Base-by-base conservation (phyloP, 2,113 vertebrate genomes). In the Herpetotheres cachinnans region DNA sequence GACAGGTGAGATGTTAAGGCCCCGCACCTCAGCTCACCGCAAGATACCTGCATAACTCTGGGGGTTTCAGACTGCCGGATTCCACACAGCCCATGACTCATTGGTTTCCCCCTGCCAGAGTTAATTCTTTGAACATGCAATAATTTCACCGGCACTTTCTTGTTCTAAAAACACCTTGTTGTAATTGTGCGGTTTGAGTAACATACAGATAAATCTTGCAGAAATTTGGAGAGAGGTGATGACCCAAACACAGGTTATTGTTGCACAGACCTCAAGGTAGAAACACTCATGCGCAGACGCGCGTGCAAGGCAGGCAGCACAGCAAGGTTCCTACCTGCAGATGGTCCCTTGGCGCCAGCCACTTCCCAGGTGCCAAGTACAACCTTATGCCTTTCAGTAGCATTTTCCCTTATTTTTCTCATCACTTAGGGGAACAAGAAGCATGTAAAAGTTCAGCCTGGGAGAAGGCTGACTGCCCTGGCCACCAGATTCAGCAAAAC, bases 281-380 rank as follows among this genome's bases (percentile, higher is more conserved):
- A 80, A 74, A 49, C 22, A 15, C 3, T 6, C 0, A 0, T 42
- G 27, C 1, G 1, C 11, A 59, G n/a, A 62, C 16, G 38, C 4
- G 0, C 1, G 0, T 29, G 9, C 46, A 50, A 67, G 22, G 34
- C 27, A 79, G 40, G 30, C 5, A 72, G 70, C 58, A 36, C 29
- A 55, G 20, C 26, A 44, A 58, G 19, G 42, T 29, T 29, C 34
- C 16, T 10, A 2, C 26, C 22, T 38, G 25, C 7, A 55, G 13
- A 2, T 1, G 1, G 10, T 42, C 38, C 30, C 34, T 59, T 36
- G 30, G 22, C 42, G 12, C 34, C 32, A 21, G 42, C 15, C 38
- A 22, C 10, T n/a, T 52, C 38, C 44, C 50, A 47, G 25, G 11
- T 38, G 34, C 50, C 29, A 90, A 30, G 14, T 16, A 80, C 14